Base-by-base conservation (phyloP, 1,140 invertebrate species). In the Lepidurus apus region DNA sequence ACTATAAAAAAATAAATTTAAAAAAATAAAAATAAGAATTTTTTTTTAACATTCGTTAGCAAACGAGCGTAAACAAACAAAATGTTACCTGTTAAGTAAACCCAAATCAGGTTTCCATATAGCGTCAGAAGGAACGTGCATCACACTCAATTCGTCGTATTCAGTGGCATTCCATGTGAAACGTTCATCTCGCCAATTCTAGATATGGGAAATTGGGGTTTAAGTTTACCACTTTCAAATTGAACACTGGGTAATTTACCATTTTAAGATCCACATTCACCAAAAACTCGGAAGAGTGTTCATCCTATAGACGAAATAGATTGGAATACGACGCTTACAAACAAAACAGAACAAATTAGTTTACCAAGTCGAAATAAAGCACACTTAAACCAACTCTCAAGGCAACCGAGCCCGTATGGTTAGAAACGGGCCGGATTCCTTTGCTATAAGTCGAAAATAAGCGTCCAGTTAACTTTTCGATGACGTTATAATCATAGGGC, bases 91-190 rank as follows among this genome's bases (percentile, higher is more conserved):
- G 82, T 91, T 91, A 80, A 89, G 90, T 6, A 91, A 84, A 73
- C 88, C 86, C 5, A 91, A 86, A 83, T 91, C 89, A 1, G 91
- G 91, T 81, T 89, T 88, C 91, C 91, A 92, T 75, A 92, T 85
- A 85, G 91, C 89, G 81, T 90, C 87, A 79, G 88, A 86, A 0
- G 87, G 88, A 78, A 91, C 82, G 81, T 89, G 87, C 42, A 90
- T 83, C 65, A 82, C 80, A 4, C 82, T 82, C 7, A 91, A 84
- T 74, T 87, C 88, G 10, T 89, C 90, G 81, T 90, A 91, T 11
- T 90, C 86, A 1, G 83, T 84, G 0, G 86, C 81, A 81, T 90
- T 88, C 91, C 91, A 92, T 76, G 86, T 87, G 2, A 91, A 84
- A 79, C 89, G 89, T 74, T 90, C 88, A 82, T 91, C 91, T 34